Conservation (phyloP, 1,140 invertebrate genomes). For the Macrobrachium nipponense region DNA sequence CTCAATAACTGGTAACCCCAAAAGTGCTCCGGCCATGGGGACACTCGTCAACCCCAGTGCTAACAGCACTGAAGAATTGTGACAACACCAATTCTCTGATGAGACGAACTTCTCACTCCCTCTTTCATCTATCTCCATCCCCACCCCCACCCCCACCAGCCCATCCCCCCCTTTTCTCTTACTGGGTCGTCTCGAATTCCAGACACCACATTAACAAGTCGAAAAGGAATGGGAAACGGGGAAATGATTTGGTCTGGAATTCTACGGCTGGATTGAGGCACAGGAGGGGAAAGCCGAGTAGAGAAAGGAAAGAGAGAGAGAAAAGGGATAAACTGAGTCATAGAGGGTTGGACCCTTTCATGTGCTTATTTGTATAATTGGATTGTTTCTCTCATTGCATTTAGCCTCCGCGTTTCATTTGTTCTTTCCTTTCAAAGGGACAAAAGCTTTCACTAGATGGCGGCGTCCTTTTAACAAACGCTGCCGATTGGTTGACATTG, state of each 20-base stretch:
- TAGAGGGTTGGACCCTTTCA: constrained; percentile 16
- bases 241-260: constrained; percentile 53
- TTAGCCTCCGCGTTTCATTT: background rate
- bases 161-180: background rate
- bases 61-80: too few relatives aligned
- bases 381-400: constrained; percentile 22
- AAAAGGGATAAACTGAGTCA: constrained; percentile 4
- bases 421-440: background rate
- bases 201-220: constrained; percentile 56
- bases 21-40: too few relatives aligned
- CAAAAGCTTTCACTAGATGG: too few relatives aligned
- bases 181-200: constrained; percentile 32
- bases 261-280: background rate
- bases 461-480: too few relatives aligned
- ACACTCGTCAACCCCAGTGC: too few relatives aligned
- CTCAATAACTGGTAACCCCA: too few relatives aligned
- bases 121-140: background rate
- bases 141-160: background rate
- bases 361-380: constrained; percentile 20
- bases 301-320: background rate
- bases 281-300: background rate
- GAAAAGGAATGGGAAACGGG: constrained; percentile 60
- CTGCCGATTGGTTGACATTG: too few relatives aligned
- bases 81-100: too few relatives aligned
- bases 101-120: too few relatives aligned